Evolutionary conservation across 2,113 vertebrate species (phyloP).

Genomic region (Herpetotheres cachinnans): DNA sequence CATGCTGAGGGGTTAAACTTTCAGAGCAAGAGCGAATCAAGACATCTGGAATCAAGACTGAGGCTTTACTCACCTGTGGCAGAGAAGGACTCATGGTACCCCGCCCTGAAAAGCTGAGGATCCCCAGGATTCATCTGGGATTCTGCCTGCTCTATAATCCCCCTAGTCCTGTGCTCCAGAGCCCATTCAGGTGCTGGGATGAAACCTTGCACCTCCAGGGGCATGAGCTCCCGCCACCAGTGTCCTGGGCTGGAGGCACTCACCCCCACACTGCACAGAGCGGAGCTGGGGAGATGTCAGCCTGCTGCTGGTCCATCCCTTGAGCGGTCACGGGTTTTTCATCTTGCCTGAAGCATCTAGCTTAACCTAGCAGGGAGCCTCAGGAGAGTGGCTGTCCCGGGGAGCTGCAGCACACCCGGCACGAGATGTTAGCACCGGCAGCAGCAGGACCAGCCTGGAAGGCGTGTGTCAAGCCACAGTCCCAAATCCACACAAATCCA

Average conservation of each 20-base stretch:
- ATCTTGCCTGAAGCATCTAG: not conserved
- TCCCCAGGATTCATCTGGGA: not conserved
- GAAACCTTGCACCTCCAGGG: not conserved
- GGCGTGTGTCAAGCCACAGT: accelerated
- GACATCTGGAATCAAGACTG: not conserved
- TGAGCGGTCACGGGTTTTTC: not conserved
- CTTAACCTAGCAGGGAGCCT: not conserved
- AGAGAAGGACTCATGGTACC: not conserved
- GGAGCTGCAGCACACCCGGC: not conserved
- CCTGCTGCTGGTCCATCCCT: not conserved
- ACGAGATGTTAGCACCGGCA: accelerated
- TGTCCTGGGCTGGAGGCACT: not conserved
- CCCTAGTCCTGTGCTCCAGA: not conserved
- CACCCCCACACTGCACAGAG: not conserved
- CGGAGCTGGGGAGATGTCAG: not conserved
- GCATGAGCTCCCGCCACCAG: not conserved
- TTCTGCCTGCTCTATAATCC: not conserved
- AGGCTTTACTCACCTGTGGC: not conserved
- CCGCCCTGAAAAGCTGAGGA: not conserved
- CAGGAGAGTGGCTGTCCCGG: too few species aligned
- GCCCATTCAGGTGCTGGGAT: not conserved
- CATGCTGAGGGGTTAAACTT: not conserved
- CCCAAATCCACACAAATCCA: not conserved
- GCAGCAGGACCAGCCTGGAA: not conserved
- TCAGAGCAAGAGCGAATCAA: not conserved